phyloP scores from a whole-genome alignment of 1,140 invertebrate genomes.

The Lethrus apterus region DNA sequence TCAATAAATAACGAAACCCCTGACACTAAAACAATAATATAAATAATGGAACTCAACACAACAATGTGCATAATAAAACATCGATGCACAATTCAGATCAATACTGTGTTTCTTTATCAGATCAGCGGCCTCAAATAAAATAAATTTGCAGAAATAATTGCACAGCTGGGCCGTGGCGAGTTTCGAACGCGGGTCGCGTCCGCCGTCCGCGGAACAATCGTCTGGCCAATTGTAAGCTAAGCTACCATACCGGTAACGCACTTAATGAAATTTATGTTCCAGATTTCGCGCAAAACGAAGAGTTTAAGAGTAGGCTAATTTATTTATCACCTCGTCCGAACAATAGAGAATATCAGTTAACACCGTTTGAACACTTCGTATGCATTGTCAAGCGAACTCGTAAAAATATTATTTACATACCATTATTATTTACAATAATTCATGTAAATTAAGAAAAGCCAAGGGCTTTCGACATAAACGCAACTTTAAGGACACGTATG shows the following conservation, averaged over 20 bases:
- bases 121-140: constrained; percentile 30
- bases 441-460: constrained; percentile 16
- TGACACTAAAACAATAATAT: constrained; percentile 23
- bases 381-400: constrained; percentile 13
- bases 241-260: constrained; percentile 35
- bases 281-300: constrained; percentile 32
- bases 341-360: constrained; percentile 35
- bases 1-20: constrained; percentile 20
- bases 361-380: constrained; percentile 23
- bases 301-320: constrained; percentile 30
- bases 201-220: constrained; percentile 3
- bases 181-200: constrained; percentile 6
- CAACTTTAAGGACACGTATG: no score
- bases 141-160: constrained; percentile 28
- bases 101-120: constrained; percentile 32
- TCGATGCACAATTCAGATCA: constrained; percentile 30
- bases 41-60: constrained; percentile 29
- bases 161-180: background rate
- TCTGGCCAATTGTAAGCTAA: constrained; percentile 20
- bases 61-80: constrained; percentile 33
- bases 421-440: constrained; percentile 19
- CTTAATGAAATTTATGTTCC: constrained; percentile 33
- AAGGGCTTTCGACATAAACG: no score
- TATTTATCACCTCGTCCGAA: constrained; percentile 31
- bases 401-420: constrained; percentile 16